phyloP scores from a whole-genome alignment of 2,888 invertebrate species.

The Chrysina gloriosa region DNA sequence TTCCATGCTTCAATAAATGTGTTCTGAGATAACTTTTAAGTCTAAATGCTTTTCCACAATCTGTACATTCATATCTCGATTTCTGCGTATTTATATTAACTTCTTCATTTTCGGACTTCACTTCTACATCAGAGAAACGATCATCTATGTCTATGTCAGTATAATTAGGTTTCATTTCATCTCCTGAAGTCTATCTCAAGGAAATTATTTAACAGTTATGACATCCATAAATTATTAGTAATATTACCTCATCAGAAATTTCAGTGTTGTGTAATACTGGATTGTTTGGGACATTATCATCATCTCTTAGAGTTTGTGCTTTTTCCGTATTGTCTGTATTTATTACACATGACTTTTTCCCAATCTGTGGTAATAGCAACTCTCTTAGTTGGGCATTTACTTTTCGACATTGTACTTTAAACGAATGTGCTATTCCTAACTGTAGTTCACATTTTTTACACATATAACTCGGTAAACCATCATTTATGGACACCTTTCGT shows the following conservation, averaged over 20 bases:
- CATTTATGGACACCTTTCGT: constrained; percentile 54
- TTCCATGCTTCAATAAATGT: constrained; percentile 58
- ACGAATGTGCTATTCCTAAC: constrained; percentile 56
- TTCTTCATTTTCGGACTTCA: constrained; percentile 35
- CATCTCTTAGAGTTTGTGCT: neutral
- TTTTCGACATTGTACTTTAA: constrained; percentile 57
- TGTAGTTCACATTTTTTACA: constrained; percentile 57
- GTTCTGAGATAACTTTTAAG: constrained; percentile 53
- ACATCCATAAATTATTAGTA: neutral
- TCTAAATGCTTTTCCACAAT: constrained; percentile 56
- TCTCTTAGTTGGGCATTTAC: constrained; percentile 55
- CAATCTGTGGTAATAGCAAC: constrained; percentile 30
- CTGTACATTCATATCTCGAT: constrained; percentile 48
- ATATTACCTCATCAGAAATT: constrained; percentile 1
- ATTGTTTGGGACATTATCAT: neutral
- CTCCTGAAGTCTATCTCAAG: neutral
- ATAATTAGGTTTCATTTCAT: constrained; percentile 11
- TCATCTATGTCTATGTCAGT: constrained; percentile 14
- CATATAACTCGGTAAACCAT: constrained; percentile 58
- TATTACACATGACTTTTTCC: constrained; percentile 23
- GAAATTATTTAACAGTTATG: neutral
- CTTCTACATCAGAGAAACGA: constrained; percentile 9
- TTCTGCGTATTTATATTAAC: constrained; percentile 7
- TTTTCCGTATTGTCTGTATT: neutral
- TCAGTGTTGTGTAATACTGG: neutral